A percentile compares a stretch with the other conserved stretches of the same genome.
These are phyloP conservation scores for Urocyon cinereoargenteus DNA, from an alignment of 2,797 vertebrate species.

Conservation along the genomic window DNA sequence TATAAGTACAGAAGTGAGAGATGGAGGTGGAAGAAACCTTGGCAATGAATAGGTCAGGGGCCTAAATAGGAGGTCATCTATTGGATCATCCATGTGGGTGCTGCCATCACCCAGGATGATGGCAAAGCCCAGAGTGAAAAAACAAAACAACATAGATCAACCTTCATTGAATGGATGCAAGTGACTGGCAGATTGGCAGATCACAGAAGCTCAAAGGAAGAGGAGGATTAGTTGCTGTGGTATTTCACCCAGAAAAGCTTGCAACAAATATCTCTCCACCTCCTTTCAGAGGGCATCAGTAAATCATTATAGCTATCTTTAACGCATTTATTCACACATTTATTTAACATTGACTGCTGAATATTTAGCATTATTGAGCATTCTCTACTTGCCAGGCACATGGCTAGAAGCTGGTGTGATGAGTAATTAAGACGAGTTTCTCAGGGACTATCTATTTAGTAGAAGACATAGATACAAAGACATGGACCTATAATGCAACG, in stretches of 20 bases:
- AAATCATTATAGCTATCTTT: not conserved
- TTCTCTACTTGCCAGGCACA: not conserved
- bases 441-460: not conserved
- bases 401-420: not conserved
- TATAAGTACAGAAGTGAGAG: not conserved
- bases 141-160: not conserved
- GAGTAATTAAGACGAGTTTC: not conserved
- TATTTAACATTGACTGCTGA: not conserved
- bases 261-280: not conserved
- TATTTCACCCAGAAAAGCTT: slow-evolving; percentile 39
- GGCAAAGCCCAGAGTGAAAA: not conserved
- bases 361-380: not conserved
- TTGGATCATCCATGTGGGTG: not conserved
- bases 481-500: not conserved
- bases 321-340: not conserved
- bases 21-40: not conserved
- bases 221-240: not conserved
- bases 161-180: not conserved
- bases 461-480: not conserved
- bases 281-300: not conserved
- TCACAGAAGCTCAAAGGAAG: not conserved
- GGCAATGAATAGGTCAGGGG: not conserved
- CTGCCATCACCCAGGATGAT: not conserved
- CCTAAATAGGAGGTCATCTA: not conserved
- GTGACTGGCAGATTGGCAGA: not conserved